Base-by-base conservation (phyloP, 2,888 invertebrate species). In the Odontomyia ornata region DNA sequence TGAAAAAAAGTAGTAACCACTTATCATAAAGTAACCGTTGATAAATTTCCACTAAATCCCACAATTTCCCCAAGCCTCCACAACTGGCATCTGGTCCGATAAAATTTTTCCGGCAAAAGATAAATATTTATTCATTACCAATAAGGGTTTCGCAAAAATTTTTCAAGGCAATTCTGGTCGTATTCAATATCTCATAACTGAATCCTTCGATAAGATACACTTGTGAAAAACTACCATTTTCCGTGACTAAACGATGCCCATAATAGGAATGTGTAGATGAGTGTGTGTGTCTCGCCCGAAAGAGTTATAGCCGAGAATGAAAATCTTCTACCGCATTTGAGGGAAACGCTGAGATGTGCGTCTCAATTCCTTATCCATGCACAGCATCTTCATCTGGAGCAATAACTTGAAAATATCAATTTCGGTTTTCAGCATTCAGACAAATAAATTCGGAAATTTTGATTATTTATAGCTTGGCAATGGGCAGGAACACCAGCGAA, bases 121-220 rank as follows among this genome's bases (percentile, higher is more conserved):
- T 79, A 79, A 77, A 79, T 79, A 76, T 79, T 77, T 79, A 79
- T 79, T 79, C 77, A 79, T 79, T 73, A 46, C 79, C 72, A 64
- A 60, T 52, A 18, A 77, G 77, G 76, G 77, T 77, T 64, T 62
- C 71, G 30, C 52, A 52, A 52, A 76, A 76, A 77, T 77, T 78
- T n/a, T n/a, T 77, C 75, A 75, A 64, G 69, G 76, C 75, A 77
- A 78, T 78, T 77, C 69, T 72, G 60, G 71, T 64, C 57, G 62
- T 56, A 52, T 75, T 76, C 75, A 64, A 75, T 64, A 64, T 64
- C 23, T 57, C 60, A 60, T 73, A 60, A 69, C 69, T 21, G 25
- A 25, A 46, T 47, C 13, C 23, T 21, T 47, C 11, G 65, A 21
- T 18, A 69, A 46, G 36, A 72, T 52, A 56, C 28, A 52, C 1